A percentile compares a stretch with the other conserved stretches of the same genome.
Conservation (phyloP, 2,888 invertebrate genomes). For the Tricholauxania praeusta region DNA sequence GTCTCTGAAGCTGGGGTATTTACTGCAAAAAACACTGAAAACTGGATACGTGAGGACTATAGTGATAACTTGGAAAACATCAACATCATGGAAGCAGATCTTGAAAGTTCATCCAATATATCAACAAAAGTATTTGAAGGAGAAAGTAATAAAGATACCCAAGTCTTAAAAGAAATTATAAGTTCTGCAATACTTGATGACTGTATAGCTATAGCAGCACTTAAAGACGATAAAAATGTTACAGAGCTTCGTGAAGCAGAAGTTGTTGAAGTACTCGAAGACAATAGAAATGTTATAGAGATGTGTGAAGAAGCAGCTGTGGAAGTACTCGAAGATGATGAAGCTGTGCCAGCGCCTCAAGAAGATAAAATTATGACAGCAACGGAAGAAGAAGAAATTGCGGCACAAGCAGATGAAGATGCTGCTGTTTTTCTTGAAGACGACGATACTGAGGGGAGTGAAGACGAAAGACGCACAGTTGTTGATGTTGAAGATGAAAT, state of each 20-base stretch:
- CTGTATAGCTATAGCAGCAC: no score
- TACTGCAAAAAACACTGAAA: conserved; percentile 56
- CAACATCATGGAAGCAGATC: conserved; percentile 3
- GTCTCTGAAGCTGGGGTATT: conserved; percentile 61
- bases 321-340: background rate
- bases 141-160: background rate
- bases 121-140: no score
- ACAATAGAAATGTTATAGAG: no score
- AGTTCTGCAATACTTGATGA: no score
- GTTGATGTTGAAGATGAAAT: conserved; percentile 66
- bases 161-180: background rate
- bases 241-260: no score
- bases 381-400: conserved; percentile 26
- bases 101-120: no score
- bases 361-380: conserved; percentile 10
- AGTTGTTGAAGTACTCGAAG: no score
- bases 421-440: conserved; percentile 42
- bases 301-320: no score
- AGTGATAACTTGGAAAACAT: conserved; percentile 46
- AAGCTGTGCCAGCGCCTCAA: conserved; percentile 13
- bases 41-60: conserved; percentile 59
- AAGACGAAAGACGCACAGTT: conserved; percentile 65
- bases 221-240: no score
- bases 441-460: conserved; percentile 59
- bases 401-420: conserved; percentile 5